Conservation (phyloP, 2,113 vertebrate genomes). For the Megalops atlanticus region DNA sequence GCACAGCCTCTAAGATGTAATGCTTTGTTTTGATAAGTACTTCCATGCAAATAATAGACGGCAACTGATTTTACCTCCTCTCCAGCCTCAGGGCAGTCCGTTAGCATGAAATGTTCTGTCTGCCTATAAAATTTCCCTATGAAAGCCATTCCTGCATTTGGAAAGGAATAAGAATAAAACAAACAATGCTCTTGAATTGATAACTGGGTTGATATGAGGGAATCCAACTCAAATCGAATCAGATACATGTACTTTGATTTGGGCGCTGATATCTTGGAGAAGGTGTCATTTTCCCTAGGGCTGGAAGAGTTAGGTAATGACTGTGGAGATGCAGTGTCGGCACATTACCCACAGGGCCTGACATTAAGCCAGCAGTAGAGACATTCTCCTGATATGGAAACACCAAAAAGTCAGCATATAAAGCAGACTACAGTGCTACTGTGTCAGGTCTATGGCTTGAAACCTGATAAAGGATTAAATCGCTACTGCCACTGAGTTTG, state of each 20-base stretch:
- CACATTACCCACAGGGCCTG: background rate
- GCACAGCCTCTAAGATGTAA: background rate
- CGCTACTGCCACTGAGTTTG: background rate
- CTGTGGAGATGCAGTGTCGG: background rate
- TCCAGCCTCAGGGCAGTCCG: background rate
- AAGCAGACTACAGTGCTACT: background rate
- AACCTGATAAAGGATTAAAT: background rate
- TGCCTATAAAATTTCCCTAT: background rate
- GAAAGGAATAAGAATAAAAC: background rate
- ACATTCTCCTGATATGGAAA: background rate
- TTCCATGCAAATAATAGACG: background rate
- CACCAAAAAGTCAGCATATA: background rate
- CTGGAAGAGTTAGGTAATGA: background rate
- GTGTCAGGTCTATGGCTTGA: background rate
- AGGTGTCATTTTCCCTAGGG: background rate
- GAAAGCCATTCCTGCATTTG: background rate
- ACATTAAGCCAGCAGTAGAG: background rate
- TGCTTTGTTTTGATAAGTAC: background rate
- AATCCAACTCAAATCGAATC: background rate
- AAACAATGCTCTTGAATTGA: background rate
- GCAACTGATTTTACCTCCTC: background rate
- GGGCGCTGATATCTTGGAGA: background rate
- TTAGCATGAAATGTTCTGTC: background rate
- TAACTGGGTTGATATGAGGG: background rate
- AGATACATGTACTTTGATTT: background rate